phyloP scores from a whole-genome alignment of 2,113 vertebrate genomes.

The Phoxinus phoxinus region DNA sequence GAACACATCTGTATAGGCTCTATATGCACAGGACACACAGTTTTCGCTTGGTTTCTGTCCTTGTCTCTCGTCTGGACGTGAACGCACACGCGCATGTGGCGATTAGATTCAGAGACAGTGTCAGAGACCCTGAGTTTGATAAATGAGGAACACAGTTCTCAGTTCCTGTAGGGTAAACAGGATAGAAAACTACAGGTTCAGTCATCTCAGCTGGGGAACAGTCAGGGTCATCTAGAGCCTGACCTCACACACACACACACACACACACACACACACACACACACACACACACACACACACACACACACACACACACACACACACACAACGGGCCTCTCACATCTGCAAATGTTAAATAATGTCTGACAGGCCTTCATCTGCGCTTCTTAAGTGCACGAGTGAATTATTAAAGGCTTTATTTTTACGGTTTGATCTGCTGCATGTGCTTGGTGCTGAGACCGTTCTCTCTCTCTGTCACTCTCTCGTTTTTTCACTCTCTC shows the following conservation, averaged over 20 bases:
- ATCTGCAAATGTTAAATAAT: constrained; percentile 35
- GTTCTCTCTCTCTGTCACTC: background rate
- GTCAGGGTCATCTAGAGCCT: constrained; percentile 12
- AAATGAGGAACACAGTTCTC: constrained; percentile 53
- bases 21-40: constrained; percentile 10
- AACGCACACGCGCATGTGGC: background rate
- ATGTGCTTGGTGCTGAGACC: background rate
- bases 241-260: constrained; percentile 18
- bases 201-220: constrained; percentile 46
- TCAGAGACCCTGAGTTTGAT: constrained; percentile 46
- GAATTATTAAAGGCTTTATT: constrained; percentile 17
- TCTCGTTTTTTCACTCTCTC: constrained; percentile 23
- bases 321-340: constrained; percentile 13
- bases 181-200: constrained; percentile 49
- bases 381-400: constrained; percentile 15
- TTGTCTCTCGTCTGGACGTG: constrained; percentile 6
- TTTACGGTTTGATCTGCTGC: background rate
- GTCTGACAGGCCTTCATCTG: constrained; percentile 8
- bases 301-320: too few species aligned
- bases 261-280: too few species aligned
- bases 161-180: constrained; percentile 60
- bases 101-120: constrained; percentile 33
- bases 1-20: background rate
- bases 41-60: background rate
- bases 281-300: too few species aligned